Base-by-base conservation (phyloP, 2,797 vertebrate genomes). In the Champsocephalus gunnari region DNA sequence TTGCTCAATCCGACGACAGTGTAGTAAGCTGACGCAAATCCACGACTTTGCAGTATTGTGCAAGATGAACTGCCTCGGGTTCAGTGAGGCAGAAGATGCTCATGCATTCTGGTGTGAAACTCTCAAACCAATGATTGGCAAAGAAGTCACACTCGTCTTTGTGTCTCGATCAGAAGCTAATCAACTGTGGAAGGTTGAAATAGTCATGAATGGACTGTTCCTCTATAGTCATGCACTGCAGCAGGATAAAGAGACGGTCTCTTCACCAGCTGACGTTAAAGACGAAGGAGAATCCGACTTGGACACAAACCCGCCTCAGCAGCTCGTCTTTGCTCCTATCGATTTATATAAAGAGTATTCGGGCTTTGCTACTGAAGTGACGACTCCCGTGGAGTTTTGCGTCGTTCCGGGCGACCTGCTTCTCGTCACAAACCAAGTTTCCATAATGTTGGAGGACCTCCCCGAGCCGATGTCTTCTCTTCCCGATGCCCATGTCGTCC, bases 381-480 rank as follows among this genome's bases (percentile, higher is more conserved):
- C 77, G 10, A 94, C 95, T 72, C 97, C 97, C 19, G 95, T 84
- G 0, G 85, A 96, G 44, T 98, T 99, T 80, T 94, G 66, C 5
- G 21, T 98, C 45, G 90, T 96, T 68, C 89, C 96, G 60, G 94
- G 96, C 51, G 85, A 95, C 51, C 90, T 91, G 13, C 88, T 95
- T 81, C 76, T 92, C 3, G 60, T 73, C 62, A 92, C 95, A 92
- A 91, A 72, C 32, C 76, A 83, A 19, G 84, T 98, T 43, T 94
- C 91, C 13, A 56, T 83, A 24, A 63, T 95, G 66, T 91, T 97
- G 61, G 92, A 94, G 32, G 71, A 95, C 32, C 82, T 96, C 53
- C 88, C 94, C 8, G 91, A 85, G 5, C 34, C 87, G 4, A 79
- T 95, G 63, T 16, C 87, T 47, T 60, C 90, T 61, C 82, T 98